Evolutionary conservation across 2,888 invertebrate genomes (phyloP).

Genomic region (Caenorhabditis imperialis): DNA sequence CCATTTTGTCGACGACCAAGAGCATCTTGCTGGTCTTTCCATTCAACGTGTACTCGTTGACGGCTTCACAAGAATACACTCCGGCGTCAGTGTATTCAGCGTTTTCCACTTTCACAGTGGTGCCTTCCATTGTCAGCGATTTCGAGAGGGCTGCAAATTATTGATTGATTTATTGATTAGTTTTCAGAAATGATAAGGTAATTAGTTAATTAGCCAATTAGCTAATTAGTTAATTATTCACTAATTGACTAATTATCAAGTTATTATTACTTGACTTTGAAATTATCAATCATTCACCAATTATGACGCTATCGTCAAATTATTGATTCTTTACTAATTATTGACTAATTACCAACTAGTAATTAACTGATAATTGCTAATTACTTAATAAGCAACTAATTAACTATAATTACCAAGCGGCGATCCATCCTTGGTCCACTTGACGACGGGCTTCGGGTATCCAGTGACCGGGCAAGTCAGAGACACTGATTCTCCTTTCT

Average conservation of each 20-base stretch:
- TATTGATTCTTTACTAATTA: no score
- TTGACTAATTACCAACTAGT: no score
- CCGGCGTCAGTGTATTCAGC: constrained; percentile 58
- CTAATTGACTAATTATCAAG: no score
- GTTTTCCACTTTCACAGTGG: constrained; percentile 40
- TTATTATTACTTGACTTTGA: no score
- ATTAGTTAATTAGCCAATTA: no score
- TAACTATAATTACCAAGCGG: constrained; percentile 55
- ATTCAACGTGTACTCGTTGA: constrained; percentile 58
- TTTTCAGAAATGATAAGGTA: no score
- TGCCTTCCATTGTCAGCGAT: constrained; percentile 53
- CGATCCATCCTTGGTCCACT: constrained; percentile 56
- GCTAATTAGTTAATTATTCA: no score
- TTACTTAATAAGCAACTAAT: no score
- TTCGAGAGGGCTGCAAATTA: constrained; percentile 52
- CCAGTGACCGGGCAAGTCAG: constrained; percentile 56
- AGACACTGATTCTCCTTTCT: constrained; percentile 39
- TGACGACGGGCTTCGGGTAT: constrained; percentile 56
- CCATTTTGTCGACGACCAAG: constrained; percentile 59
- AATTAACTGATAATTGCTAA: no score
- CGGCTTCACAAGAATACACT: constrained; percentile 63
- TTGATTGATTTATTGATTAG: no score
- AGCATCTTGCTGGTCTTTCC: constrained; percentile 50
- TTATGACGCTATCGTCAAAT: no score
- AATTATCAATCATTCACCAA: no score